A percentile compares a stretch with the other conserved stretches of the same genome.
phyloP scores from a whole-genome alignment of 2,888 invertebrate species.

The Homarus gammarus region DNA sequence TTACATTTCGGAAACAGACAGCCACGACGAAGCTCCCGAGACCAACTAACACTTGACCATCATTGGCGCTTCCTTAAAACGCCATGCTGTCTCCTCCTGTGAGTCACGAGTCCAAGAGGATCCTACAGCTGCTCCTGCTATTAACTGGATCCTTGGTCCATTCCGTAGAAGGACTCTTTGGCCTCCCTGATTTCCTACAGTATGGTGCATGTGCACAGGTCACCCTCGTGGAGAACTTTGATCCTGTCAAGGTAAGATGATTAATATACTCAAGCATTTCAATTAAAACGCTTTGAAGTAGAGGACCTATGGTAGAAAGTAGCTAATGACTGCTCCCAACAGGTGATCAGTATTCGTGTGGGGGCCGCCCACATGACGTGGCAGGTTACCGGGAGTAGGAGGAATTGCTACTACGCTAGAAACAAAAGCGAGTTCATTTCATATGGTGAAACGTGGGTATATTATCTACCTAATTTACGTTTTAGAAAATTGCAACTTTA shows the following conservation, averaged over 20 bases:
- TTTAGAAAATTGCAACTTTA: too few relatives aligned
- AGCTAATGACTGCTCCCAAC: too few relatives aligned
- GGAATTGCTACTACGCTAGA: too few relatives aligned
- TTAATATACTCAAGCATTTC: not conserved
- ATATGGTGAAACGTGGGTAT: too few relatives aligned
- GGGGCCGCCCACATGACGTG: not conserved
- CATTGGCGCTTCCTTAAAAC: too few relatives aligned
- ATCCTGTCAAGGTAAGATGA: slow-evolving; percentile 13
- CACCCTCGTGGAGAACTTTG: not conserved
- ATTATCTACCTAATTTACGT: too few relatives aligned
- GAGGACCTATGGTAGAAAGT: not conserved
- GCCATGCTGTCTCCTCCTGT: not conserved
- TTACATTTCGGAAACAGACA: too few relatives aligned
- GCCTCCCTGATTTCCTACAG: slow-evolving; percentile 16
- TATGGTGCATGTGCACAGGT: slow-evolving; percentile 17
- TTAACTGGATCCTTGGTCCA: not conserved
- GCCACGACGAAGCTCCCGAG: too few relatives aligned
- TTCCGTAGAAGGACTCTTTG: not conserved
- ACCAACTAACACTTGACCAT: too few relatives aligned
- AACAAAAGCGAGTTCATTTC: too few relatives aligned
- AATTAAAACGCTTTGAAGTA: not conserved
- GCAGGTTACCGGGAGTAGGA: not conserved
- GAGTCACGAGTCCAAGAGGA: not conserved
- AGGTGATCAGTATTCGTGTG: not conserved
- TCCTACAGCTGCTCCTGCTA: not conserved